Conservation (phyloP, 2,113 vertebrate species). For the Tupaia chinensis region DNA sequence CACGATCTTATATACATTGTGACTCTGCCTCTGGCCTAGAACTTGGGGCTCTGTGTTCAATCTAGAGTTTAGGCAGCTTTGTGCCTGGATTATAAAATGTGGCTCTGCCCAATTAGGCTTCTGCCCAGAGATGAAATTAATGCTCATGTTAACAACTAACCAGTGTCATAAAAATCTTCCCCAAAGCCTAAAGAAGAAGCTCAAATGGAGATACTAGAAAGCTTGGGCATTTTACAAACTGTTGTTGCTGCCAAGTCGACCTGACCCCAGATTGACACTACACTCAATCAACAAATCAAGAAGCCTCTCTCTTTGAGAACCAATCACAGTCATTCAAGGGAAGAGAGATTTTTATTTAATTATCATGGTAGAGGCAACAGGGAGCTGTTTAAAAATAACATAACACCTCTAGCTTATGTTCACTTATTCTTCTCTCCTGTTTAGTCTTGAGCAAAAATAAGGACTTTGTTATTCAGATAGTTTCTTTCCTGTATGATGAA, state of each 20-base stretch:
- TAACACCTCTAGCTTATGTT: neutral
- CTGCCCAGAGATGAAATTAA: neutral
- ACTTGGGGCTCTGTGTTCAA: neutral
- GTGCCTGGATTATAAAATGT: neutral
- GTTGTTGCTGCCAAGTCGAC: neutral
- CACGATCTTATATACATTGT: rapidly evolving
- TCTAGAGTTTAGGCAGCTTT: neutral
- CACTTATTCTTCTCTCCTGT: neutral
- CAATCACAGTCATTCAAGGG: neutral
- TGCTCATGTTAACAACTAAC: neutral
- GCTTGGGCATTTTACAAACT: neutral
- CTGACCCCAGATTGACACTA: neutral
- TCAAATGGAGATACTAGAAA: neutral
- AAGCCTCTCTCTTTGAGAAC: neutral
- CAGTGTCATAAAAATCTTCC: neutral
- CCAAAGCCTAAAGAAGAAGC: neutral
- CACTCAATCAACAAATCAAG: neutral
- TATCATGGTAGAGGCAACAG: neutral
- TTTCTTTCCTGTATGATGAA: neutral
- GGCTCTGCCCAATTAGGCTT: neutral
- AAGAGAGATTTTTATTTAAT: neutral
- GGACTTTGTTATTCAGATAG: neutral
- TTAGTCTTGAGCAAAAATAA: neutral
- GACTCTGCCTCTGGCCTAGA: too few species aligned
- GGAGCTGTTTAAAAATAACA: neutral